These are phyloP conservation scores for Dolichomitus sp. DNA, from an alignment of 2,888 invertebrate species.

Conservation along the genomic window DNA sequence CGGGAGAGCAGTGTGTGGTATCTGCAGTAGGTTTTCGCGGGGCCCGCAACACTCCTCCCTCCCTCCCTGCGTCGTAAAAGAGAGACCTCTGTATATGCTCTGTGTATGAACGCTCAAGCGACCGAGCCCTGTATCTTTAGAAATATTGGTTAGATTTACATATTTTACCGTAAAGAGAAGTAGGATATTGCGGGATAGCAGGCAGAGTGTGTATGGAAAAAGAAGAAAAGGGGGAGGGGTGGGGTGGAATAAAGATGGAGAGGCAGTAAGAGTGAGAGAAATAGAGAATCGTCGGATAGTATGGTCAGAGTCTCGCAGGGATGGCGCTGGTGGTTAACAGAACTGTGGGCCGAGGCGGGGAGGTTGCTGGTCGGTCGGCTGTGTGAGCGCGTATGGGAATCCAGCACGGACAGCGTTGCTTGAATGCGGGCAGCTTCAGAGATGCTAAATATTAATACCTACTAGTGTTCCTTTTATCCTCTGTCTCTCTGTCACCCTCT, in stretches of 20 bases:
- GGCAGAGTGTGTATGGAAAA: constrained; percentile 24
- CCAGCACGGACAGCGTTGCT: constrained; percentile 77
- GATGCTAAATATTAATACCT: constrained; percentile 86
- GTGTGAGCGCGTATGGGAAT: constrained; percentile 77
- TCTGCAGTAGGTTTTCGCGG: constrained; percentile 72
- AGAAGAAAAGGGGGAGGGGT: constrained; percentile 11
- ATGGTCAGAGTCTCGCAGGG: constrained; percentile 44
- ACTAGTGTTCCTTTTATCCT: constrained; percentile 84
- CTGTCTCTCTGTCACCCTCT: constrained; percentile 70
- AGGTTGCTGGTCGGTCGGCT: constrained; percentile 42
- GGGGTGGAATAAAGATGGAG: constrained; percentile 27
- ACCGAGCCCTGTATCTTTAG: constrained; percentile 80
- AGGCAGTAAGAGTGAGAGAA: constrained; percentile 10
- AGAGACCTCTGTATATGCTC: constrained; percentile 72
- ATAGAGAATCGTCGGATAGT: constrained; percentile 25
- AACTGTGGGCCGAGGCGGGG: constrained; percentile 40
- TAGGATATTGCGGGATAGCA: constrained; percentile 68
- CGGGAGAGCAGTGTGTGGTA: constrained; percentile 32
- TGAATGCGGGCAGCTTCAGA: constrained; percentile 84
- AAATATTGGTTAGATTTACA: constrained; percentile 86
- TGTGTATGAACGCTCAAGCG: constrained; percentile 67
- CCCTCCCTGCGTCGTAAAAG: constrained; percentile 80
- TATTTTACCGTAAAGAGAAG: constrained; percentile 84
- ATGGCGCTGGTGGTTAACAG: constrained; percentile 42
- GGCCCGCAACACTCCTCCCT: constrained; percentile 63